Base-by-base conservation (phyloP, 2,113 vertebrate genomes). In the Carettochelys insculpta region DNA sequence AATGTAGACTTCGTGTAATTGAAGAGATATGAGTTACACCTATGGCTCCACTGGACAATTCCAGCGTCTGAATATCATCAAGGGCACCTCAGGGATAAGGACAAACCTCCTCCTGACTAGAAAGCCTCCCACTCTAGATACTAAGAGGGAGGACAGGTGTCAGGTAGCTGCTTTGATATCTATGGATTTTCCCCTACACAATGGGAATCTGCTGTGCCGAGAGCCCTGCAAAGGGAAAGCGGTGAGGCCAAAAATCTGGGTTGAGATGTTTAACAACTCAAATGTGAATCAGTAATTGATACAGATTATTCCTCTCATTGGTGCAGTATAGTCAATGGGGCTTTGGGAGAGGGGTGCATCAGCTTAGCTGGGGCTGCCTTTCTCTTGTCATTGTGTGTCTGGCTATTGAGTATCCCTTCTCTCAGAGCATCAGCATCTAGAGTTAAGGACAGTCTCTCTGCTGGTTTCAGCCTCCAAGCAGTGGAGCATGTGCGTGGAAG, bases 401-500 rank as follows among this genome's bases (percentile, higher is more conserved):
- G 86, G 86, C 87, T 92, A 83, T 84, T 38, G 58, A 80, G 47
- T 85, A 27, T 82, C 89, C 2, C 88, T 92, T 89, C 89, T 38
- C 93, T 83, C 88, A 56, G 56, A 38, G 78, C 54, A 48, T 6
- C 58, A 24, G 41, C 80, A 41, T n/a, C 71, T 45, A 89, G 65
- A 52, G 96, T 54, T 97, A 92, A 97, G 95, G 96, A 78, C 5
- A 41, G 84, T 88, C 45, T 82, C 31, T 52, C 22, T 29, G 78
- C 1, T 6, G 5, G 38, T 83, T 87, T 92, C 9, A 77, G 51
- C 29, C 48, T 61, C 54, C n/a, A n/a, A n/a, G n/a, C n/a, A n/a
- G n/a, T n/a, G n/a, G n/a, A n/a, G n/a, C n/a, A n/a, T n/a, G n/a
- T n/a, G n/a, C n/a, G n/a, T n/a, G n/a, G n/a, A n/a, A n/a, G n/a